Evolutionary conservation across 2,888 invertebrate genomes (phyloP), one percentile per base, ranked within the genome.

Genomic region (Tenthredo mesomela): DNA sequence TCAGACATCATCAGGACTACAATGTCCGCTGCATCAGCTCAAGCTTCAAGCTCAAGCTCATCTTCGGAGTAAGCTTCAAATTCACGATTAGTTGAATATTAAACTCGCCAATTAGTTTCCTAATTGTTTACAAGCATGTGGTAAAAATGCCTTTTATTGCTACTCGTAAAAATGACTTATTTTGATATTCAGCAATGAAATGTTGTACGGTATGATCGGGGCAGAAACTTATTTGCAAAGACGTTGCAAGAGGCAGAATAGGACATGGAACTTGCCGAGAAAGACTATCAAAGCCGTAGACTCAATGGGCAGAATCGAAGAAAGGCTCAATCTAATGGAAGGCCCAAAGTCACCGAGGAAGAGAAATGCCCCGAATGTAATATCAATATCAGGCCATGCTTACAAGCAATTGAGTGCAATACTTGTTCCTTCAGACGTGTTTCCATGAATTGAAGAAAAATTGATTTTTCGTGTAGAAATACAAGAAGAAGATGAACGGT

Each of bases 241-340:
- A 18, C 9, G 1, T 37, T 2, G 61, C 15, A 21, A 25, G 10
- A 80, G 25, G 40, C n/a, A 80, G n/a, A 37, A 15, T 9, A 61
- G 37, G 37, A 15, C 61, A 25, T 80, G 80, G 80, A 80, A 80
- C 40, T 80, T 21, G 0, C 80, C 80, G 15, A 80, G 80, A 25
- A 80, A 80, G 58, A 40, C 61, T 33, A 80, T 80, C 61, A 80
- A 61, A 40, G 37, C 21, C n/a, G 40, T 80, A 33, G 80, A 80
- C 40, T 80, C 58, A 18, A 80, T 80, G 58, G 80, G 80, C 6
- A 58, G 80, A 37, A 80, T 80, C 40, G 61, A 58, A 80, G 25
- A 37, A 80, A 40, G 25, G 15, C 25, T 61, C 21, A 40, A 61
- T 40, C n/a, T 37, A 29, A 29, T 40, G 15, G 40, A 80, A 61